Percentiles rank a stretch among this genome's conserved stretches.
These are phyloP conservation scores for Chrysoperla carnea DNA, from an alignment of 1,140 invertebrate species.

Conservation along the genomic window DNA sequence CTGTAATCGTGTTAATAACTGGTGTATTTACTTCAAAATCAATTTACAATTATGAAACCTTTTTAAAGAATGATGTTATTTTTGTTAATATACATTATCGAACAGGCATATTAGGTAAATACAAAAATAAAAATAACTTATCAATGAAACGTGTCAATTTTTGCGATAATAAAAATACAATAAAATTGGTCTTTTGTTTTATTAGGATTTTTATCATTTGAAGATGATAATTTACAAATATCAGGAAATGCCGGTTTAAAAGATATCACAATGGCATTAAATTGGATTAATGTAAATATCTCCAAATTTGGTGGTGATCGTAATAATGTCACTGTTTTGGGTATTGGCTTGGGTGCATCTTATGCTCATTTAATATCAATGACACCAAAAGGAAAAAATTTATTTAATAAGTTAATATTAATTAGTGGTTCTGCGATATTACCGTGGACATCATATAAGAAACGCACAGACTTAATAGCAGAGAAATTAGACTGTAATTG, in stretches of 20 bases:
- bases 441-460: no score
- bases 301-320: neutral
- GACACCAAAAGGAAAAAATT: neutral
- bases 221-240: neutral
- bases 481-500: no score
- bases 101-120: constrained; percentile 19
- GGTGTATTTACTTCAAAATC: constrained; percentile 9
- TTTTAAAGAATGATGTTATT: constrained; percentile 21
- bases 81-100: constrained; percentile 20
- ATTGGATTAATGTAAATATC: neutral
- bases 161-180: neutral
- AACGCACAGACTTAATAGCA: no score
- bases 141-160: no score
- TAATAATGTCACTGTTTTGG: neutral
- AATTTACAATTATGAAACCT: constrained; percentile 12
- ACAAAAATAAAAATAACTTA: neutral
- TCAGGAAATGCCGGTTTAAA: neutral
- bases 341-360: neutral
- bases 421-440: no score
- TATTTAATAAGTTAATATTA: neutral
- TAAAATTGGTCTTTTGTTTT: neutral
- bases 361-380: neutral
- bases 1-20: constrained; percentile 22
- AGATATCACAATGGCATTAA: neutral
- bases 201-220: neutral